These are phyloP conservation scores for Thereva unica DNA, from an alignment of 2,888 invertebrate species.

Conservation along the genomic window DNA sequence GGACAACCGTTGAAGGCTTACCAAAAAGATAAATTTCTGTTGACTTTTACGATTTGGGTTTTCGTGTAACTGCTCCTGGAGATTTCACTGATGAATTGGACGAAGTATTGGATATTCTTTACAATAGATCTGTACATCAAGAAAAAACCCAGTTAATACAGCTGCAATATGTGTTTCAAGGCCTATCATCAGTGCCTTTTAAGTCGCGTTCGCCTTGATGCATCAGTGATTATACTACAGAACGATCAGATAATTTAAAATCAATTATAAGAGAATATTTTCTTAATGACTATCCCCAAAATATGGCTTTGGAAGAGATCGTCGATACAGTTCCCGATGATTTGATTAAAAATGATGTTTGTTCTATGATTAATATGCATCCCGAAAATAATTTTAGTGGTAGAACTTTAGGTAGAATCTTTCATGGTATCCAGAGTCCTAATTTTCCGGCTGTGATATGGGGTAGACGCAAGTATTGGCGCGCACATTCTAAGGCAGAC, in stretches of 20 bases:
- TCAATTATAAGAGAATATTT: constrained; percentile 79
- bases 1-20: constrained; percentile 68
- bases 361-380: constrained; percentile 73
- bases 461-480: constrained; percentile 89
- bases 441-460: constrained; percentile 89
- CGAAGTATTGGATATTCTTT: constrained; percentile 75
- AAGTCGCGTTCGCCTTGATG: constrained; percentile 49
- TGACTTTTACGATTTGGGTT: constrained; percentile 79
- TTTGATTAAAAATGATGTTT: constrained; percentile 71
- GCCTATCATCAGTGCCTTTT: constrained; percentile 54
- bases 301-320: constrained; percentile 59
- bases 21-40: constrained; percentile 76
- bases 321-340: constrained; percentile 63
- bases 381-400: constrained; percentile 85
- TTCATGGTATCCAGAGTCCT: constrained; percentile 93
- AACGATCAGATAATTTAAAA: constrained; percentile 72
- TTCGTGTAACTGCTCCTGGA: constrained; percentile 81
- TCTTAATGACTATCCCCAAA: constrained; percentile 62
- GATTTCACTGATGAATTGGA: constrained; percentile 81
- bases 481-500: constrained; percentile 78
- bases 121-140: constrained; percentile 71
- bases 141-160: constrained; percentile 74
- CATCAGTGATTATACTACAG: constrained; percentile 50
- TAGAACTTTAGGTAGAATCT: constrained; percentile 84
- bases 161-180: constrained; percentile 56